These are phyloP conservation scores for Halcyon malimbica DNA, from an alignment of 2,113 vertebrate species.

Conservation along the genomic window DNA sequence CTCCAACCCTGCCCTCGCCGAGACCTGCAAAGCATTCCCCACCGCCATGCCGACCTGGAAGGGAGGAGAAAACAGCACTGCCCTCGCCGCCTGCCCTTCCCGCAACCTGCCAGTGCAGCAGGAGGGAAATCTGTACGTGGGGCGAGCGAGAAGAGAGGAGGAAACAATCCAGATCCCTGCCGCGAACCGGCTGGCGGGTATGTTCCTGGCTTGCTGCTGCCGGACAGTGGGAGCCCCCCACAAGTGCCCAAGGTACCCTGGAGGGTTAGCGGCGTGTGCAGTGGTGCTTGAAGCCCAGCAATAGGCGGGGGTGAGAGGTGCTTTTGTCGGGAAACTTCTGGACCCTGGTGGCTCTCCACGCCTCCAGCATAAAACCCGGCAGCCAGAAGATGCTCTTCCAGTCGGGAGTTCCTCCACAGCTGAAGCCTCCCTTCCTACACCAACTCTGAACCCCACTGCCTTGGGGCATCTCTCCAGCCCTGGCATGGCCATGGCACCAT, in stretches of 20 bases:
- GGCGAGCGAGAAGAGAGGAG: neutral
- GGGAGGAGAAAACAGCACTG: neutral
- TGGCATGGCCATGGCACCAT: neutral
- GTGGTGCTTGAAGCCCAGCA: neutral
- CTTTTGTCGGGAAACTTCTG: neutral
- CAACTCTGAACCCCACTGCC: neutral
- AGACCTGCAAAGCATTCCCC: slow-evolving; percentile 5
- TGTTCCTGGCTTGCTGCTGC: neutral
- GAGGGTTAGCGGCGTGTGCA: neutral
- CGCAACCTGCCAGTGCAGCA: neutral
- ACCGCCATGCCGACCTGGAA: rapidly evolving
- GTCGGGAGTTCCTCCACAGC: neutral
- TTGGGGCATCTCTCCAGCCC: neutral
- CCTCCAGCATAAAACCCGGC: neutral
- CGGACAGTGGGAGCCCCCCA: rapidly evolving
- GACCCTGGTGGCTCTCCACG: neutral
- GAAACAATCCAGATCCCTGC: slow-evolving; percentile 13
- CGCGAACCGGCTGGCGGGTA: neutral
- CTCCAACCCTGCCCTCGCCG: neutral
- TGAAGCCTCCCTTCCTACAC: neutral
- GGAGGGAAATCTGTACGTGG: slow-evolving; percentile 20
- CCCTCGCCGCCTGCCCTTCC: neutral
- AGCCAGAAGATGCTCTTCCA: neutral
- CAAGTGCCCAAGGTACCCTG: neutral
- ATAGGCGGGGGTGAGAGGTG: rapidly evolving